A percentile compares a stretch with the other conserved stretches of the same genome.
Evolutionary conservation across 2,797 vertebrate genomes (phyloP).

Genomic region (Hyperoplus immaculatus): DNA sequence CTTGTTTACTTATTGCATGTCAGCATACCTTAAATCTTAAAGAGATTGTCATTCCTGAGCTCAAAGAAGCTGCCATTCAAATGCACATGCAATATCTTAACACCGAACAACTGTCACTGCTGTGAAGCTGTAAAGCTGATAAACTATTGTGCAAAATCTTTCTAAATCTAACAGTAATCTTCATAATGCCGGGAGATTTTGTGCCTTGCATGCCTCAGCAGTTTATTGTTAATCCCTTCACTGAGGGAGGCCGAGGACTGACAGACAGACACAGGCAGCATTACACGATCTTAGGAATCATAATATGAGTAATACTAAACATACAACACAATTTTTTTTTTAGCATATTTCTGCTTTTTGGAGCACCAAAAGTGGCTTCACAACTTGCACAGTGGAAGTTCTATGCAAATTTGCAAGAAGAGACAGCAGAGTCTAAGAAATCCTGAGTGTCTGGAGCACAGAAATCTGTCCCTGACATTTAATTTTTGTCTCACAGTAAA

Average conservation of each 20-base stretch:
- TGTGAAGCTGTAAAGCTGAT: slow-evolving; percentile 69
- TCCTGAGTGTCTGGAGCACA: slow-evolving; percentile 35
- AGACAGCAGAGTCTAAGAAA: slow-evolving; percentile 22
- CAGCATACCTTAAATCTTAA: slow-evolving; percentile 14
- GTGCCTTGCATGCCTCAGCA: slow-evolving; percentile 37
- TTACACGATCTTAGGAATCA: background rate
- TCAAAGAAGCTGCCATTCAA: slow-evolving; percentile 11
- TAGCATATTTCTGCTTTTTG: background rate
- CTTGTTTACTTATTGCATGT: background rate
- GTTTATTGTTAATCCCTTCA: slow-evolving; percentile 48
- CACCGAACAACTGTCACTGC: slow-evolving; percentile 39
- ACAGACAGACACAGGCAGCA: slow-evolving; percentile 25
- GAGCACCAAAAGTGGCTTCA: background rate
- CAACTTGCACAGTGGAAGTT: background rate
- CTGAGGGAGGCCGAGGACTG: slow-evolving; percentile 28
- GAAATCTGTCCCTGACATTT: slow-evolving; percentile 65
- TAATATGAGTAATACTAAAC: background rate
- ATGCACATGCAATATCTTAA: background rate
- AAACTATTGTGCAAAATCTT: slow-evolving; percentile 47
- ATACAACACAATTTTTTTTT: background rate
- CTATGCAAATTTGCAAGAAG: background rate
- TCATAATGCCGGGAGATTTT: slow-evolving; percentile 54
- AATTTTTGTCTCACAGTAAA: slow-evolving; percentile 50
- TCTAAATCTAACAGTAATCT: slow-evolving; percentile 58
- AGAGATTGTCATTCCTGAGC: slow-evolving; percentile 2